A percentile compares a stretch with the other conserved stretches of the same genome.
These are phyloP conservation scores for Narcine bancroftii DNA, from an alignment of 2,113 vertebrate genomes.

Conservation along the genomic window DNA sequence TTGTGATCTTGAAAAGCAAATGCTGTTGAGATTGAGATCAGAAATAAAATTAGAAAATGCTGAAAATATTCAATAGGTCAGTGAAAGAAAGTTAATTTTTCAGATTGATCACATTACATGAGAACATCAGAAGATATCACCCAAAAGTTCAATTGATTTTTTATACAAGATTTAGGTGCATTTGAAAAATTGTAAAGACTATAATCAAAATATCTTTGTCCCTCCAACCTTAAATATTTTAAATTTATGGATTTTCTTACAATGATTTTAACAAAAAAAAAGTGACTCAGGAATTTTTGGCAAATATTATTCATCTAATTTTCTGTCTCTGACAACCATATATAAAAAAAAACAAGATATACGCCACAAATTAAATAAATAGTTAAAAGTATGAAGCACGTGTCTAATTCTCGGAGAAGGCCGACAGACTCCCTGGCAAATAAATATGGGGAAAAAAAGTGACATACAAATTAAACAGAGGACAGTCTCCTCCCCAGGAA, in stretches of 20 bases:
- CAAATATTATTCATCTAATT: neutral
- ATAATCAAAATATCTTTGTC: neutral
- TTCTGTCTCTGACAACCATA: neutral
- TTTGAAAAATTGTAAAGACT: neutral
- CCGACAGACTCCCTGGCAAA: neutral
- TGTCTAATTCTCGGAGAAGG: constrained; percentile 21
- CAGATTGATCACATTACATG: no score
- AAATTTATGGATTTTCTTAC: constrained; percentile 10
- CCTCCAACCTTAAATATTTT: neutral
- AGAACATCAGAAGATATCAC: neutral
- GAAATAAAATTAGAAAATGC: no score
- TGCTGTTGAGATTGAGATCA: no score
- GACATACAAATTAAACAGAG: neutral
- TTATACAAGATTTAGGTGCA: neutral
- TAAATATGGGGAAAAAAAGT: neutral
- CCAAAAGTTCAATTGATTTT: no score
- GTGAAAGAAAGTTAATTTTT: no score
- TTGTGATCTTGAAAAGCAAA: no score
- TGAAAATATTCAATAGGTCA: no score
- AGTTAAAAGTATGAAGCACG: constrained; percentile 2
- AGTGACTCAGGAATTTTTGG: neutral
- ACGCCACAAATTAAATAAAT: neutral
- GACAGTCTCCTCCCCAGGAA: neutral
- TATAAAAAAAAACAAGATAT: neutral
- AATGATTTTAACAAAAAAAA: neutral